A percentile compares a stretch with the other conserved stretches of the same genome.
phyloP scores from a whole-genome alignment of 2,113 vertebrate genomes.

The Spermophilus dauricus region DNA sequence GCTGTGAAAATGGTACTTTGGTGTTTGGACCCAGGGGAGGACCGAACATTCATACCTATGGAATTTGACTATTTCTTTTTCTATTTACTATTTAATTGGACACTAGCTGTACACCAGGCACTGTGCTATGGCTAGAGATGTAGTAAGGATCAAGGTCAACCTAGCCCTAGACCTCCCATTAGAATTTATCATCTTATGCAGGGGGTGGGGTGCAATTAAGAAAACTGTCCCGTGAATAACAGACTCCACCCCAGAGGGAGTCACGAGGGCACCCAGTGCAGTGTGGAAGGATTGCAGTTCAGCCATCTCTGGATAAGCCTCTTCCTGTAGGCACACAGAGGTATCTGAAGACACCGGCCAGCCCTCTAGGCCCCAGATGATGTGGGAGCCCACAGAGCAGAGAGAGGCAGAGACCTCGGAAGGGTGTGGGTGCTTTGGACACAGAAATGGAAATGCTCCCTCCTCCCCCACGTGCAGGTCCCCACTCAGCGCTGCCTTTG shows the following conservation, averaged over 20 bases:
- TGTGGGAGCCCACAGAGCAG: fast-evolving
- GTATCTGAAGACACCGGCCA: background rate
- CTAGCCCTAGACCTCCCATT: background rate
- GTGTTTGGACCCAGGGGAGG: background rate
- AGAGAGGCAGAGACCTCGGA: background rate
- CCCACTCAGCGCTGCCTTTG: fast-evolving
- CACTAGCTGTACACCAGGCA: background rate
- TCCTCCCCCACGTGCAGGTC: fast-evolving
- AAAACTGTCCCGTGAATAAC: background rate
- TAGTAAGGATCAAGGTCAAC: background rate
- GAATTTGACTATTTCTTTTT: background rate
- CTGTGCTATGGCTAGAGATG: background rate
- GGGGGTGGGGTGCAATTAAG: background rate
- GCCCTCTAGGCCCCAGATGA: background rate
- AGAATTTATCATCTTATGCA: background rate
- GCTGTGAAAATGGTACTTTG: background rate
- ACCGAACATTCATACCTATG: too few species aligned
- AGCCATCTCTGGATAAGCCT: too few species aligned
- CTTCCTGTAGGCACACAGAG: background rate
- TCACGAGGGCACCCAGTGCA: too few species aligned
- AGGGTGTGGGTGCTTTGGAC: background rate
- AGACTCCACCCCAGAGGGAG: background rate
- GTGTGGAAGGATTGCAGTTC: background rate
- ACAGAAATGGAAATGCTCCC: fast-evolving
- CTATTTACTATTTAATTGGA: background rate